Conservation (phyloP, 2,797 vertebrate species). For the Enteromius viviparus region DNA sequence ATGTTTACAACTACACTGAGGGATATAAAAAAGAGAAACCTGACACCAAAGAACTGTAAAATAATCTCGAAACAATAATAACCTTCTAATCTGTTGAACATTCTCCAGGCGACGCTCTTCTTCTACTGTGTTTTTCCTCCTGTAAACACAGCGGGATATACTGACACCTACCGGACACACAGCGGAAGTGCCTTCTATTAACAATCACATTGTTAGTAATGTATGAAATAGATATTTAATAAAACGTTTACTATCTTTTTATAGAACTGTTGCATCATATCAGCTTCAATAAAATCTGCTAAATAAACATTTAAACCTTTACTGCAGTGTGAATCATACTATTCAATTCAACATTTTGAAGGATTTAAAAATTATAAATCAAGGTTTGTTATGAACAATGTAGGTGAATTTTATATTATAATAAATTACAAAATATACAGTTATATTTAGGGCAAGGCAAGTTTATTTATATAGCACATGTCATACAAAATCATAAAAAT, state of each 20-base stretch:
- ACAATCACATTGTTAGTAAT: neutral
- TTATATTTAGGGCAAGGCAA: neutral
- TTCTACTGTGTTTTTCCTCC: neutral
- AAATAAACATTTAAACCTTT: neutral
- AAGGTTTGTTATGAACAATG: neutral
- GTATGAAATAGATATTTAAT: neutral
- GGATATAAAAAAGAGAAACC: neutral
- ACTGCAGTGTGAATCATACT: neutral
- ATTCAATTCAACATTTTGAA: neutral
- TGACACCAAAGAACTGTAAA: neutral
- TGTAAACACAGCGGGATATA: neutral
- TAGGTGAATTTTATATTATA: neutral
- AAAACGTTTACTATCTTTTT: neutral
- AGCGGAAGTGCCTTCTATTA: neutral
- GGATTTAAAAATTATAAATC: neutral
- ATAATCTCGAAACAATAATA: neutral
- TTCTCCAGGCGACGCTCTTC: slow-evolving; percentile 46
- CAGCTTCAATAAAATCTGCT: neutral
- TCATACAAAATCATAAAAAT: too few relatives aligned
- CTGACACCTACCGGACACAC: slow-evolving; percentile 17
- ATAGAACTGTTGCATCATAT: neutral
- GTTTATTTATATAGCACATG: too few relatives aligned
- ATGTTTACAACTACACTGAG: neutral
- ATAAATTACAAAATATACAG: neutral
- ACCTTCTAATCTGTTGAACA: slow-evolving; percentile 4